Evolutionary conservation across 2,797 vertebrate species (phyloP).

Genomic region (Amniataba percoides): DNA sequence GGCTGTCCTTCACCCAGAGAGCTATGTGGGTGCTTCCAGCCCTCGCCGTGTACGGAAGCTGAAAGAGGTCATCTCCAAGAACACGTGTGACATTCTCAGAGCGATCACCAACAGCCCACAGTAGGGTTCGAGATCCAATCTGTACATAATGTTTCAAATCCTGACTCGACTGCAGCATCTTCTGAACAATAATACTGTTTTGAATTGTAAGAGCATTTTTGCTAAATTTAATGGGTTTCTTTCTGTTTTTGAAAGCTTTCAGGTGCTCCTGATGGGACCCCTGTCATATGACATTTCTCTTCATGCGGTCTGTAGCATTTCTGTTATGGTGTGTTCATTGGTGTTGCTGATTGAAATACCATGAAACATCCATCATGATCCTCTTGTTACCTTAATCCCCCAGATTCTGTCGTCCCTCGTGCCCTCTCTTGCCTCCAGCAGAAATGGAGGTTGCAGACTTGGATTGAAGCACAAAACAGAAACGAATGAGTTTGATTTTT

Average conservation of each 20-base stretch:
- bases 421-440: conserved; percentile 23
- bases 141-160: conserved; percentile 21
- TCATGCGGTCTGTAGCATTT: conserved; percentile 25
- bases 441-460: conserved; percentile 64
- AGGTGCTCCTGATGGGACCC: not conserved
- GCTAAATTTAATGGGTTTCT: conserved; percentile 11
- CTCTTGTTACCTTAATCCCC: conserved; percentile 60
- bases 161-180: conserved; percentile 3
- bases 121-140: conserved; percentile 69
- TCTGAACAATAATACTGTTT: conserved; percentile 23
- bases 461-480: conserved; percentile 50
- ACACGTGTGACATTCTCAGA: conserved; percentile 96
- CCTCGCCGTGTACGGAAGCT: conserved; percentile 91
- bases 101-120: conserved; percentile 90
- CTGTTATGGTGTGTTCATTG: conserved; percentile 27
- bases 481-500: conserved; percentile 21
- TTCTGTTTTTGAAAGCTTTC: conserved; percentile 28
- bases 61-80: conserved; percentile 93
- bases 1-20: conserved; percentile 94
- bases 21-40: conserved; percentile 91
- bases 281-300: conserved; percentile 32
- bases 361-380: conserved; percentile 74
- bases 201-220: not conserved
- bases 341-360: conserved; percentile 73
- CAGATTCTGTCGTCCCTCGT: conserved; percentile 17